A percentile compares a stretch with the other conserved stretches of the same genome.
These are phyloP conservation scores for Nannoperca obscura DNA, from an alignment of 2,797 vertebrate genomes.

Conservation along the genomic window DNA sequence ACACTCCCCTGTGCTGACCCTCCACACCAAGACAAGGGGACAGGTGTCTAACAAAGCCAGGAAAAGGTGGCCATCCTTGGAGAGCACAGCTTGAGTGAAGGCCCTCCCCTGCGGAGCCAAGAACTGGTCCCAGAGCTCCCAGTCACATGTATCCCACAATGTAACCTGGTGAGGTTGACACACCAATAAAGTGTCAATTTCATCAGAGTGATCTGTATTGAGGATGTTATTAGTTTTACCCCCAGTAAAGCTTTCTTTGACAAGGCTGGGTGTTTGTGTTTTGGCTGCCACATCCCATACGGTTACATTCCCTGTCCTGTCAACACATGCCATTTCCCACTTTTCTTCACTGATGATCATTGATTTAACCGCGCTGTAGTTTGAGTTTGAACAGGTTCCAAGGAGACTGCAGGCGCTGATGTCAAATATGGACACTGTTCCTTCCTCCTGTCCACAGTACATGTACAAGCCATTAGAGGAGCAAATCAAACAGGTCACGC, in stretches of 20 bases:
- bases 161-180: slow-evolving; percentile 79
- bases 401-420: slow-evolving; percentile 49
- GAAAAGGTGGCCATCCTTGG: slow-evolving; percentile 76
- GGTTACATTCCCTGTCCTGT: slow-evolving; percentile 77
- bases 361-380: slow-evolving; percentile 52
- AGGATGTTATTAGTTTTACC: slow-evolving; percentile 59
- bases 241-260: slow-evolving; percentile 61
- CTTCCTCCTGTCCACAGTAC: slow-evolving; percentile 83
- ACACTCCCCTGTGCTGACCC: slow-evolving; percentile 81
- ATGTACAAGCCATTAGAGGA: slow-evolving; percentile 62
- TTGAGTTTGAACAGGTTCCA: slow-evolving; percentile 68
- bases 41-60: slow-evolving; percentile 80
- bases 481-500: slow-evolving; percentile 78
- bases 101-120: slow-evolving; percentile 70
- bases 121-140: slow-evolving; percentile 79
- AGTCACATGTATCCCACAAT: slow-evolving; percentile 80
- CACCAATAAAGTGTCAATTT: slow-evolving; percentile 74
- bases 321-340: slow-evolving; percentile 76
- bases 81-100: slow-evolving; percentile 81
- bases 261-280: slow-evolving; percentile 60
- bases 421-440: slow-evolving; percentile 80
- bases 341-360: slow-evolving; percentile 70
- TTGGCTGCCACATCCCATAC: slow-evolving; percentile 77
- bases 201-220: slow-evolving; percentile 70
- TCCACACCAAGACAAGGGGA: slow-evolving; percentile 82